Evolutionary conservation across 2,797 vertebrate genomes (phyloP), one percentile per base, ranked within the genome.

Genomic region (Gephyroberyx darwinii): DNA sequence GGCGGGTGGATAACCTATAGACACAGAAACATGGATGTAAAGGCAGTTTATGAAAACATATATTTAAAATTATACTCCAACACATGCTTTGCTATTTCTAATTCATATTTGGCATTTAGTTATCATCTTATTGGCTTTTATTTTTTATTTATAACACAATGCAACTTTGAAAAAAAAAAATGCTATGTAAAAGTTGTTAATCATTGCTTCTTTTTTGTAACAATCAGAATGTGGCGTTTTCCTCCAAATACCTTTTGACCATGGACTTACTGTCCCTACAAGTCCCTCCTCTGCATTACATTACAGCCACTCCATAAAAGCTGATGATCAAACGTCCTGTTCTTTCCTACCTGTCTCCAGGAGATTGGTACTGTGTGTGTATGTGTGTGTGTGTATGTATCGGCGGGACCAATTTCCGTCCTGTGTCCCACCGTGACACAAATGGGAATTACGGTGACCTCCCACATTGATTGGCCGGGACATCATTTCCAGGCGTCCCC

Each of bases 391-490:
- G 82, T 78, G 74, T 80, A 74, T 56, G 71, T 73, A 77, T 69
- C 63, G n/a, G 31, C 55, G 70, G 56, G 69, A 86, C 77, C 69
- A 79, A 86, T 91, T 90, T 88, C 77, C 78, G 79, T 84, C 82
- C 78, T 57, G 76, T 74, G 77, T 91, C 86, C 81, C 19, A 48
- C 71, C 61, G 77, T 80, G 83, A 85, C 85, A 84, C 76, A 53
- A 74, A 82, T 30, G 22, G 71, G 83, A 90, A 91, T 91, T 83
- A 86, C 77, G 71, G 74, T 86, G 88, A 91, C 91, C 90, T 90
- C 84, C 80, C 80, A 8, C 84, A 91, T 88, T 86, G 90, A 91
- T 93, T 92, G 85, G 75, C 83, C 62, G 72, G 65, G 77, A 85
- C 91, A 88, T 92, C 74, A 82, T 93, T 90, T 89, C 78, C 76